A percentile compares a stretch with the other conserved stretches of the same genome.
phyloP scores from a whole-genome alignment of 2,113 vertebrate genomes.

The Scopus umbretta region DNA sequence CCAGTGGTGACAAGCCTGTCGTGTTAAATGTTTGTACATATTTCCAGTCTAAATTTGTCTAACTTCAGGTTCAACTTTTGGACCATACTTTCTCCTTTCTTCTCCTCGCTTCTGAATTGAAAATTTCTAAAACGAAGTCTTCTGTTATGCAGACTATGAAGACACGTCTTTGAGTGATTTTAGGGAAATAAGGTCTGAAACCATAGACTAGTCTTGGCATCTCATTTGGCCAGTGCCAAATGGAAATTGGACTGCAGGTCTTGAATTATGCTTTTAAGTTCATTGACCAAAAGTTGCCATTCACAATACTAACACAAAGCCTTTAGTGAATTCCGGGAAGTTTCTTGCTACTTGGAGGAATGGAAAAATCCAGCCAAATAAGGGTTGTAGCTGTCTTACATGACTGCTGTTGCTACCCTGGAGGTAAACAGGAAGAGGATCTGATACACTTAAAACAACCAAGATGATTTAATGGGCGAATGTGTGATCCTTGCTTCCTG shows the following conservation, averaged over 20 bases:
- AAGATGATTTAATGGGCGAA: conserved; percentile 4
- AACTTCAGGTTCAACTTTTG: not conserved
- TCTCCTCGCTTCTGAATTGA: not conserved
- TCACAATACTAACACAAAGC: not conserved
- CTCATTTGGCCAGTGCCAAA: not conserved
- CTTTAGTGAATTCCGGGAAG: not conserved
- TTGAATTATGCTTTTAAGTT: not conserved
- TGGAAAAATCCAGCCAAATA: not conserved
- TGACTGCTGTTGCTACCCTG: not conserved
- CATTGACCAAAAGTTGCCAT: fast-evolving
- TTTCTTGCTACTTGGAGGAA: not conserved
- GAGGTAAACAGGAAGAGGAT: conserved; percentile 68
- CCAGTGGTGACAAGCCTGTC: not conserved
- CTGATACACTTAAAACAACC: not conserved
- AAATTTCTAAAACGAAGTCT: not conserved
- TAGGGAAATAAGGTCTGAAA: not conserved
- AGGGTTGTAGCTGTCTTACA: not conserved
- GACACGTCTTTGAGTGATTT: not conserved
- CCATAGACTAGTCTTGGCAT: not conserved
- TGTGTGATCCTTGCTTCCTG: conserved; percentile 36
- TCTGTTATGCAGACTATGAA: not conserved
- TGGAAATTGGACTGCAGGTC: not conserved
- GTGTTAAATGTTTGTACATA: not conserved
- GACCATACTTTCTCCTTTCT: not conserved
- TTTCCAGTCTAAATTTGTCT: not conserved